Evolutionary conservation across 2,888 invertebrate genomes (phyloP).

Genomic region (Hydrotaea cyrtoneurina): DNA sequence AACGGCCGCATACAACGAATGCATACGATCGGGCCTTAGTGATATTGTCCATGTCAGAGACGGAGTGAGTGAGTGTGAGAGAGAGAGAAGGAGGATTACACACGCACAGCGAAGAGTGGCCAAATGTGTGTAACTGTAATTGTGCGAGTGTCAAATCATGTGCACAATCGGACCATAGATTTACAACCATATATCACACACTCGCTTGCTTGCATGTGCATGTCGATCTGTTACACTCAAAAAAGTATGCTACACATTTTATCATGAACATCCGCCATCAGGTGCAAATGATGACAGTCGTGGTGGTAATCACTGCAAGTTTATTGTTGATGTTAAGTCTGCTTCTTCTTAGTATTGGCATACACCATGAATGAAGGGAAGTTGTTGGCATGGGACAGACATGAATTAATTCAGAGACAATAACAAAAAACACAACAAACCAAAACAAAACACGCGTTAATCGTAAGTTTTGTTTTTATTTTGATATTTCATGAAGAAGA

Average conservation of each 20-base stretch:
- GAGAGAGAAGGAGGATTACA: background rate
- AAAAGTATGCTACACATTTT: slow-evolving; percentile 1
- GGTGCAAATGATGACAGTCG: background rate
- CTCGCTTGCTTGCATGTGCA: background rate
- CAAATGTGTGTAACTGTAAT: slow-evolving; percentile 22
- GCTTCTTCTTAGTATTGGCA: background rate
- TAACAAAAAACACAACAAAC: background rate
- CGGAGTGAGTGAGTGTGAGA: background rate
- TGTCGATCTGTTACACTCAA: slow-evolving; percentile 9
- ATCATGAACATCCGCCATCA: background rate
- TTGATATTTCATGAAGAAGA: slow-evolving; percentile 17
- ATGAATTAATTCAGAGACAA: background rate
- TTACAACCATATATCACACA: background rate
- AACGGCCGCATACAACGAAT: slow-evolving; percentile 17
- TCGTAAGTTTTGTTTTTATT: slow-evolving; percentile 26
- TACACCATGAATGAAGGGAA: background rate
- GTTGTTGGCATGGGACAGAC: background rate
- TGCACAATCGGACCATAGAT: slow-evolving; percentile 11
- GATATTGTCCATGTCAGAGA: slow-evolving; percentile 10
- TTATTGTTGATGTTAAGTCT: too few species aligned
- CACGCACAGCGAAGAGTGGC: background rate
- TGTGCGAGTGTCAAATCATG: background rate
- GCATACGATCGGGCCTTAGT: slow-evolving; percentile 12
- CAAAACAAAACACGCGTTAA: slow-evolving; percentile 29
- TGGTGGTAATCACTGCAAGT: too few species aligned